Evolutionary conservation across 2,113 vertebrate species (phyloP).

Genomic region (Trematomus loennbergii): DNA sequence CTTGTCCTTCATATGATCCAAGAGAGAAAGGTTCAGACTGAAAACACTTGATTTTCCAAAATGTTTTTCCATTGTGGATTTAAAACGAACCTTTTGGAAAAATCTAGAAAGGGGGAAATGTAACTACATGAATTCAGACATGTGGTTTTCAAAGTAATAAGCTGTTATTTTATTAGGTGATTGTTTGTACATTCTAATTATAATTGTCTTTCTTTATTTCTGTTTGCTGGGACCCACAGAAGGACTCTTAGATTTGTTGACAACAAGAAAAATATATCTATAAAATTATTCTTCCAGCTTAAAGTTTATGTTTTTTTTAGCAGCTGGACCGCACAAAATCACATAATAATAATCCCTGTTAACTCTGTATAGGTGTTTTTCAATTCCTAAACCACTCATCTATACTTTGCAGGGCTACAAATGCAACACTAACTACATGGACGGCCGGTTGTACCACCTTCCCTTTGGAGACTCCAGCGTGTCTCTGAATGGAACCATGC

Average conservation of each 20-base stretch:
- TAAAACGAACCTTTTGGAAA: too few relatives aligned
- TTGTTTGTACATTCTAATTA: too few relatives aligned
- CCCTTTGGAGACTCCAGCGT: constrained; percentile 87
- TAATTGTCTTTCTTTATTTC: too few relatives aligned
- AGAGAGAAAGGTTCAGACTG: too few relatives aligned
- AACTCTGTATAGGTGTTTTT: neutral
- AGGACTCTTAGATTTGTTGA: too few relatives aligned
- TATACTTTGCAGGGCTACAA: constrained; percentile 84
- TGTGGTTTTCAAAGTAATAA: neutral
- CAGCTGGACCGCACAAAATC: neutral
- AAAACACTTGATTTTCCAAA: too few relatives aligned
- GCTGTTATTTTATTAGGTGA: too few relatives aligned
- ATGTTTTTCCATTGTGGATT: too few relatives aligned
- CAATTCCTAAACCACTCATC: neutral
- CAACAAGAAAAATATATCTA: neutral
- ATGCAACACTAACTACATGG: constrained; percentile 86
- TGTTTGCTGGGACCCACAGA: too few relatives aligned
- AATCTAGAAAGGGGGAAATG: too few relatives aligned
- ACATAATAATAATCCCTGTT: neutral
- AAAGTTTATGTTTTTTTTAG: neutral
- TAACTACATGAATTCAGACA: too few relatives aligned
- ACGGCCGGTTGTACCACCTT: constrained; percentile 87
- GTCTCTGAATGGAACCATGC: constrained; percentile 91
- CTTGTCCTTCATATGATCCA: too few relatives aligned
- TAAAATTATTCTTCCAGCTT: neutral